Evolutionary conservation across 2,113 vertebrate genomes (phyloP).

Genomic region (Aspiorhynchus laticeps): DNA sequence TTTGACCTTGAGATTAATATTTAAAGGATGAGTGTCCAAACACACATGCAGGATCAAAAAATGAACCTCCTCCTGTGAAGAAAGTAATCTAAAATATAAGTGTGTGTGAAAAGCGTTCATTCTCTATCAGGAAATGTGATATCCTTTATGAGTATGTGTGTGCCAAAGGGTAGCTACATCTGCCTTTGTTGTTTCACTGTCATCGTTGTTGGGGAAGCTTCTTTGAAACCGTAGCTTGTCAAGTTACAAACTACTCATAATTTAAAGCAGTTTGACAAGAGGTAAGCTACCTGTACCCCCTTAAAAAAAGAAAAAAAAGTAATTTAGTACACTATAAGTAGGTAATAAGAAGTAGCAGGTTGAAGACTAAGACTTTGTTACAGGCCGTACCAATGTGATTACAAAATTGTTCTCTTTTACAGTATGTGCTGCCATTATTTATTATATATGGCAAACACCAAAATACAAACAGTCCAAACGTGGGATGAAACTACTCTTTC

Average conservation of each 20-base stretch:
- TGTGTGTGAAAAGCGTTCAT: neutral
- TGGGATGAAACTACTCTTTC: neutral
- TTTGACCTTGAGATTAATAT: constrained; percentile 81
- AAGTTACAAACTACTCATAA: neutral
- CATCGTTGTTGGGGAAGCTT: constrained; percentile 7
- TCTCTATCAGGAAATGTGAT: neutral
- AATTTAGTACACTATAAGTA: neutral
- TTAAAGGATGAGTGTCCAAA: constrained; percentile 67
- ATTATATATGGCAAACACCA: neutral
- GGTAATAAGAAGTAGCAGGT: neutral
- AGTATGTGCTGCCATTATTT: neutral
- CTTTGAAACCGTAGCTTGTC: neutral
- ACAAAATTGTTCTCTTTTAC: neutral
- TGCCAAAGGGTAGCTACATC: neutral
- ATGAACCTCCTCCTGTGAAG: constrained; percentile 54
- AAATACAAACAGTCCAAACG: neutral
- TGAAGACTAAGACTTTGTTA: neutral
- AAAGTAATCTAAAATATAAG: constrained; percentile 43
- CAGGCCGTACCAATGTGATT: neutral
- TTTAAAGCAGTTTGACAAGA: constrained; percentile 1
- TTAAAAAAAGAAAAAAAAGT: neutral
- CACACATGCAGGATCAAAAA: constrained; percentile 28
- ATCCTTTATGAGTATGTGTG: neutral
- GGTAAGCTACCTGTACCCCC: neutral
- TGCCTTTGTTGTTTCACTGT: constrained; percentile 17